Conservation (phyloP, 35 echinoderm and acorn worm genomes). For the Ophiothrix spiculata region DNA sequence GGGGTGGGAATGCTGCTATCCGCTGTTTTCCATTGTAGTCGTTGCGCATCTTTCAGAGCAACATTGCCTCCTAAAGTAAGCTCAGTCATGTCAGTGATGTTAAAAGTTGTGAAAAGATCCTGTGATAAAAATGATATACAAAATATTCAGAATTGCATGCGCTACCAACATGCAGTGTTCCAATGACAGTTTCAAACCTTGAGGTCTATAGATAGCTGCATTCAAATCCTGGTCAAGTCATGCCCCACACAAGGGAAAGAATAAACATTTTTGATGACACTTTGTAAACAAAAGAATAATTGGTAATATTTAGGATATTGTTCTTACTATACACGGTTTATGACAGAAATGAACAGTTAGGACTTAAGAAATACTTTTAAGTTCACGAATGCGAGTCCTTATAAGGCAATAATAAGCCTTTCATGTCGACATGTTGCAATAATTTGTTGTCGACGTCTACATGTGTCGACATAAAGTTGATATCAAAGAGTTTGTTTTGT, state of each 20-base stretch:
- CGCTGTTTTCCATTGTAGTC: constrained; percentile 59
- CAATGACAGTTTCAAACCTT: neutral
- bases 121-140: neutral
- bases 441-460: too few relatives aligned
- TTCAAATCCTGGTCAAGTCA: neutral
- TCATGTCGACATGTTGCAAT: too few relatives aligned
- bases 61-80: constrained; percentile 61
- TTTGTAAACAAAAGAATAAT: too few relatives aligned
- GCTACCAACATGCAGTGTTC: too few relatives aligned
- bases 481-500: too few relatives aligned
- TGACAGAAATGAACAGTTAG: too few relatives aligned
- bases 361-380: too few relatives aligned
- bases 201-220: neutral
- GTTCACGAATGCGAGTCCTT: too few relatives aligned
- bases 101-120: constrained; percentile 61
- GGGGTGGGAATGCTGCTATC: constrained; percentile 39
- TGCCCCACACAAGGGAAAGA: neutral
- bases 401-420: too few relatives aligned
- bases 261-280: neutral
- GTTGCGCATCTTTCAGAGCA: constrained; percentile 33
- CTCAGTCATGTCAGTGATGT: constrained; percentile 34
- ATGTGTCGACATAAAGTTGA: too few relatives aligned
- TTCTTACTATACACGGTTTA: too few relatives aligned
- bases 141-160: neutral
- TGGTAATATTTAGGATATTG: too few relatives aligned